Evolutionary conservation across 2,888 invertebrate genomes (phyloP).

Genomic region (Adelphocoris suturalis): DNA sequence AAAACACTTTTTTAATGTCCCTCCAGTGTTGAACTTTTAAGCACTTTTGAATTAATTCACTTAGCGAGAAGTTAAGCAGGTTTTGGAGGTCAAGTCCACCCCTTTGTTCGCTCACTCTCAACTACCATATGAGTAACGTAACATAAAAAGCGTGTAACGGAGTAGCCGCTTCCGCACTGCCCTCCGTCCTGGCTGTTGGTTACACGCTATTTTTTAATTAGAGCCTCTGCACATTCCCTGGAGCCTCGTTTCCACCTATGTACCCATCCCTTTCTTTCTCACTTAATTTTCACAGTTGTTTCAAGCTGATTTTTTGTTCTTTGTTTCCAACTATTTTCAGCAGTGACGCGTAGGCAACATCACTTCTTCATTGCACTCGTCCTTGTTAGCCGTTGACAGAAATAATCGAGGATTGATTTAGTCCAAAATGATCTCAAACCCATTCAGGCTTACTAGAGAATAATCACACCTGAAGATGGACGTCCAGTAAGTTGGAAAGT

Average conservation of each 20-base stretch:
- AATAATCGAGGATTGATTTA: no score
- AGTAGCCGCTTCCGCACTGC: conserved; percentile 19
- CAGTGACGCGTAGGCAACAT: no score
- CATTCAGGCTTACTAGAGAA: no score
- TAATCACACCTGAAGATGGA: no score
- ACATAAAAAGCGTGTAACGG: conserved; percentile 30
- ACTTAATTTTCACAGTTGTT: neutral
- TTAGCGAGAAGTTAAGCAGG: neutral
- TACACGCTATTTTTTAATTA: conserved; percentile 39
- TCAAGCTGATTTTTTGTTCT: neutral
- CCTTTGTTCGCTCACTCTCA: neutral
- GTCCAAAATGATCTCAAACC: no score
- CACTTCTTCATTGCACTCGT: no score
- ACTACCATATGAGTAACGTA: conserved; percentile 1
- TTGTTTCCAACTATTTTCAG: no score
- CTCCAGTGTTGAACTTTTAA: neutral
- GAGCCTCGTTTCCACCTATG: conserved; percentile 1
- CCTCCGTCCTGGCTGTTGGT: neutral
- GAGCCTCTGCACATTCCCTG: neutral
- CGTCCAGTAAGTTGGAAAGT: no score
- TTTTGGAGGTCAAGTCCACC: neutral
- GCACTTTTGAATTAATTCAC: neutral
- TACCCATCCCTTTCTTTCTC: neutral
- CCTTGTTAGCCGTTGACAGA: no score
- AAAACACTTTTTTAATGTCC: neutral